Base-by-base conservation (phyloP, 2,797 vertebrate genomes). In the Cyclura pinguis region DNA sequence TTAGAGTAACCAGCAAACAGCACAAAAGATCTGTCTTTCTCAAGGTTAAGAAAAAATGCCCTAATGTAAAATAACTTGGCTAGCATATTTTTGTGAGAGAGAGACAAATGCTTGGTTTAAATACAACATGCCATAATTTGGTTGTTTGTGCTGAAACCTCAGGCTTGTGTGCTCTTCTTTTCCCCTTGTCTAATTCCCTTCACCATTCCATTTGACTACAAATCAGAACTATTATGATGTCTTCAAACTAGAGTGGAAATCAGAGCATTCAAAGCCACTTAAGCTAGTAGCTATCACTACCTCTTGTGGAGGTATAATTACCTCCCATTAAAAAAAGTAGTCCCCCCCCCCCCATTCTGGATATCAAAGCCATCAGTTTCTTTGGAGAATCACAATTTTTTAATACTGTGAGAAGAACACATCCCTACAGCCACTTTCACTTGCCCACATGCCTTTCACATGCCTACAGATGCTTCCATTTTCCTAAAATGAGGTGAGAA, bases 31-130 rank as follows among this genome's bases (percentile, higher is more conserved):
- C 22, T 32, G 52, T 55, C 59, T 92, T 74, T 0, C 81, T 22
- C 90, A n/a, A 77, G 59, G 88, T 85, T 1, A 62, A 24, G 64
- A n/a, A 89, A 85, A 4, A 78, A 85, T 72, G 85, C 50, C 47
- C 74, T 10, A 38, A 7, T 64, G 9, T 52, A 93, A 81, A 13
- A 85, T 85, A 55, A 73, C 50, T 24, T 14, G 18, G 20, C 10
- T 52, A 69, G 6, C 4, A 4, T 74, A 59, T 9, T 38, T 29
- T 13, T 64, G 55, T 47, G 20, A 29, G 59, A 13, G 7, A 64
- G 59, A 84, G 38, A 84, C 38, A 47, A 42, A 29, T 6, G 13
- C 55, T 62, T 59, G 9, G 20, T 27, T 22, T 32, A 38, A 10
- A 62, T 22, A 59, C 27, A 67, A 42, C 13, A 67, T 29, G 27